Conservation (phyloP, 2,113 vertebrate species). For the Leptocoma aspasia region DNA sequence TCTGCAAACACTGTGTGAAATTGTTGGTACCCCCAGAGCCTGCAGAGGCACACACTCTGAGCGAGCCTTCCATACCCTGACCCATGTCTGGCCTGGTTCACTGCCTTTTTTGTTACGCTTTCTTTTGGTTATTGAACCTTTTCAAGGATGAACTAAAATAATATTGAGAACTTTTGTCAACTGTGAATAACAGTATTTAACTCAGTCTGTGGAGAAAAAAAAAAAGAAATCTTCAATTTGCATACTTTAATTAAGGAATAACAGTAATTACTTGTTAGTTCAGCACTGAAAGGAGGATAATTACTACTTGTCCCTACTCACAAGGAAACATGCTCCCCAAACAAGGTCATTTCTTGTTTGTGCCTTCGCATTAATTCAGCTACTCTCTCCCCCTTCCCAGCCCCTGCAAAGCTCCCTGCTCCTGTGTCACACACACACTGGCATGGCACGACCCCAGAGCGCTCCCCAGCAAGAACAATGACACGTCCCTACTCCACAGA, state of each 20-base stretch:
- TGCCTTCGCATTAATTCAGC: conserved; percentile 42
- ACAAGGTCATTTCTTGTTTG: conserved; percentile 66
- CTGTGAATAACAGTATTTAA: conserved; percentile 39
- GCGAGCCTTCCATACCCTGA: neutral
- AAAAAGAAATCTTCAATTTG: neutral
- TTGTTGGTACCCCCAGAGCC: neutral
- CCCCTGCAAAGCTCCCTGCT: neutral
- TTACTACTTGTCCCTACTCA: conserved; percentile 60
- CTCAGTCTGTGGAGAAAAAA: neutral
- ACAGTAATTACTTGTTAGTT: conserved; percentile 63
- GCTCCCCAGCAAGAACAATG: neutral
- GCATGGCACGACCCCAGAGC: neutral
- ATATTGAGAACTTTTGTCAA: conserved; percentile 25
- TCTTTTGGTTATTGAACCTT: conserved; percentile 17
- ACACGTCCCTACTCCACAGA: neutral
- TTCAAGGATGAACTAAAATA: conserved; percentile 19
- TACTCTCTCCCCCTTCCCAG: conserved; percentile 9
- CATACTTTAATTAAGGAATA: conserved; percentile 52
- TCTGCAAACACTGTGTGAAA: neutral
- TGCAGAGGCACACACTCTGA: neutral
- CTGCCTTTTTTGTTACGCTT: neutral
- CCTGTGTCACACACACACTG: conserved; percentile 13
- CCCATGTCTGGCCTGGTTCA: neutral
- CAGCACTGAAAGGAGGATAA: conserved; percentile 62
- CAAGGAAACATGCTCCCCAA: conserved; percentile 39